Evolutionary conservation across 2,797 vertebrate genomes (phyloP), one percentile per base, ranked within the genome.

Genomic region (Gymnothorax javanicus): DNA sequence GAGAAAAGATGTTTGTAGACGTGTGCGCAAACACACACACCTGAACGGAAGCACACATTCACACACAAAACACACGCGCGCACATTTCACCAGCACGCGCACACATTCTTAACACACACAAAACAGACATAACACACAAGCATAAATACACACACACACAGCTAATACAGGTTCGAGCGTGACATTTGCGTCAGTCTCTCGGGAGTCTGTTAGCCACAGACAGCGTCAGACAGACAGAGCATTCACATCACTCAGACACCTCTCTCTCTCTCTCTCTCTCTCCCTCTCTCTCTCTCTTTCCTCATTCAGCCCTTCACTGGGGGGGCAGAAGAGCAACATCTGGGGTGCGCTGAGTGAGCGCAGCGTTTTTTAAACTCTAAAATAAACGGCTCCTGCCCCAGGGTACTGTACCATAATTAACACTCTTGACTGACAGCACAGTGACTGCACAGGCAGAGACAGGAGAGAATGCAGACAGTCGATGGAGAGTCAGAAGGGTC

Each of bases 291-390:
- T 43, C 82, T 27, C 25, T 27, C 27, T 17, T 0, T 33, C 27
- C 58, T 62, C 60, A 11, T 2, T 25, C 50, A 33, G 33, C 33
- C 12, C 83, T 67, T 84, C 7, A 50, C 83, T 7, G 83, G 60
- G 58, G 58, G 67, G n/a, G 67, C 15, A 43, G 60, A 43, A 23
- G n/a, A 67, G 83, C 60, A 60, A 64, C 83, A 64, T 84, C 27
- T 84, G 83, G 13, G 20, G 20, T 52, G 17, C 60, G 50, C 59
- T 3, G 27, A 11, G 27, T 58, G 1, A 33, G 9, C 59, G 25
- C 57, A 17, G 83, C 27, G 60, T 2, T 84, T 84, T 84, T 84
- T 84, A 43, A 84, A 84, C 67, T 67, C 60, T 64, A 67, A 84
- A 33, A 84, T 84, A 84, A 50, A 33, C 17, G 59, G 50, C 50